A percentile compares a stretch with the other conserved stretches of the same genome.
phyloP scores from a whole-genome alignment of 2,797 vertebrate genomes.

The Apogon talboti region DNA sequence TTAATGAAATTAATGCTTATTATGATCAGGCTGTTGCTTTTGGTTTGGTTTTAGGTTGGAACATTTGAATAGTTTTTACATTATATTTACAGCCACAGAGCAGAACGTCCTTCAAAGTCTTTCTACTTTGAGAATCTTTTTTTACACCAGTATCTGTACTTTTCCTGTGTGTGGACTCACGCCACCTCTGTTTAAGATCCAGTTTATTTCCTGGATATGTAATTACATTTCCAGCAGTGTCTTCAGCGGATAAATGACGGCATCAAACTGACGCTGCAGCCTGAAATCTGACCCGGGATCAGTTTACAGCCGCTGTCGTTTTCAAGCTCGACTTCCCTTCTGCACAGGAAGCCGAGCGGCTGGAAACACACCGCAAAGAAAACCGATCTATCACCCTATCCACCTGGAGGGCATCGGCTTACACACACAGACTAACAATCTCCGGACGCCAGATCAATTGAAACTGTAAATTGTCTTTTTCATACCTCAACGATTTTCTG shows the following conservation, averaged over 20 bases:
- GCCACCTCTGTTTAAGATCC: too few species aligned
- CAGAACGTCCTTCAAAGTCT: too few species aligned
- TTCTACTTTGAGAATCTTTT: too few species aligned
- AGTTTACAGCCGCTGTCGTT: slow-evolving; percentile 36
- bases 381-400: slow-evolving; percentile 57
- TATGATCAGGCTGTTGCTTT: too few species aligned
- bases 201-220: too few species aligned
- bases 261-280: background rate
- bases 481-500: slow-evolving; percentile 63
- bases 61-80: too few species aligned
- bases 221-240: background rate
- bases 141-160: too few species aligned
- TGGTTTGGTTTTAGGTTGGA: too few species aligned
- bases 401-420: slow-evolving; percentile 32
- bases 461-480: slow-evolving; percentile 69
- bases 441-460: slow-evolving; percentile 49
- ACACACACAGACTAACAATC: slow-evolving; percentile 15
- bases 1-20: too few species aligned
- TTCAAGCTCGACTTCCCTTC: slow-evolving; percentile 58
- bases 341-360: slow-evolving; percentile 47
- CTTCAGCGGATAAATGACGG: slow-evolving; percentile 9
- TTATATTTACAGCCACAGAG: too few species aligned
- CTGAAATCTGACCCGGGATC: slow-evolving; percentile 49
- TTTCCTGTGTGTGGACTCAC: too few species aligned
- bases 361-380: slow-evolving; percentile 27